These are phyloP conservation scores for Sepioteuthis lessoniana DNA, from an alignment of 2,888 invertebrate species.

Conservation along the genomic window DNA sequence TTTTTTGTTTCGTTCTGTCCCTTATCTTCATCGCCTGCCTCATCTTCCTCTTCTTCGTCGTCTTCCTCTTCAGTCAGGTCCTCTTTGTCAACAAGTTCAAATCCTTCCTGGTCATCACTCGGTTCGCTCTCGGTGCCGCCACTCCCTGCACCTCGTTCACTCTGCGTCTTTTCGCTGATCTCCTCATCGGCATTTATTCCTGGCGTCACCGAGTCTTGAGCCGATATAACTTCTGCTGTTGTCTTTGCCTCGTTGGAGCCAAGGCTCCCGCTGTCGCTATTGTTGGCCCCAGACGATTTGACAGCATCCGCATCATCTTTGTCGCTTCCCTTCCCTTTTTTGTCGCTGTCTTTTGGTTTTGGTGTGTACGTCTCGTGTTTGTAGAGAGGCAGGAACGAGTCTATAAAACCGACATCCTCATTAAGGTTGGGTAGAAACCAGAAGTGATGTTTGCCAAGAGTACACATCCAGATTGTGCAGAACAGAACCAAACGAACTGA, in stretches of 20 bases:
- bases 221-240: constrained; percentile 53
- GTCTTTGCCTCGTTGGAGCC: constrained; percentile 51
- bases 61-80: constrained; percentile 51
- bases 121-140: constrained; percentile 50
- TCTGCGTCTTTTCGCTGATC: constrained; percentile 53
- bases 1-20: constrained; percentile 38
- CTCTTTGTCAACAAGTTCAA: constrained; percentile 52
- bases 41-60: constrained; percentile 51
- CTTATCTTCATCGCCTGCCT: constrained; percentile 49
- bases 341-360: constrained; percentile 48
- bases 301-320: constrained; percentile 56
- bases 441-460: constrained; percentile 91
- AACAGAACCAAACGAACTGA: constrained; percentile 90
- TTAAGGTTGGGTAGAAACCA: constrained; percentile 99
- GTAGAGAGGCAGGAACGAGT: constrained; percentile 98
- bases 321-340: constrained; percentile 55
- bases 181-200: constrained; percentile 54
- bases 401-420: constrained; percentile 98
- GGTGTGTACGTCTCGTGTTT: constrained; percentile 71
- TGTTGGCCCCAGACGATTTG: constrained; percentile 44
- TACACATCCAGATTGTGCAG: constrained; percentile 89
- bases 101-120: constrained; percentile 50
- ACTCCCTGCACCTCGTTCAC: constrained; percentile 49
- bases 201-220: constrained; percentile 56
- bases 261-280: constrained; percentile 2